A percentile compares a stretch with the other conserved stretches of the same genome.
Conservation (phyloP, 2,113 vertebrate species). For the Hippoglossus stenolepis region DNA sequence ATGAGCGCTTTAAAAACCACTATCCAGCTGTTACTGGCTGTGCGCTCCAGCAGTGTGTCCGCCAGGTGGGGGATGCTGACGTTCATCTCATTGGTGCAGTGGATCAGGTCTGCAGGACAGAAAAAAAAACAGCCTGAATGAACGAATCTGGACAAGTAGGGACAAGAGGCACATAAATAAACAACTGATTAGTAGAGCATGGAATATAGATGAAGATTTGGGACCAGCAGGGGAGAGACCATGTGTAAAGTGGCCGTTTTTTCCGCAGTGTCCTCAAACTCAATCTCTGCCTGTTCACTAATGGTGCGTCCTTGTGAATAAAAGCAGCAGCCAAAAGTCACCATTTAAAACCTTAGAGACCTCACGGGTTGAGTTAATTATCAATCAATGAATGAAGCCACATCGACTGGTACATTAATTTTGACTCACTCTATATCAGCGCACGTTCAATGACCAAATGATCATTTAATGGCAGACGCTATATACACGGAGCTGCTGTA, state of each 20-base stretch:
- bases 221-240: neutral
- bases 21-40: constrained; percentile 94
- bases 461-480: constrained; percentile 45
- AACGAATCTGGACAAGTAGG: neutral
- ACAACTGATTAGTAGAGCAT: neutral
- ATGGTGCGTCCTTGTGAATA: constrained; percentile 19
- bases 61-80: constrained; percentile 93
- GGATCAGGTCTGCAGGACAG: constrained; percentile 88
- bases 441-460: constrained; percentile 48
- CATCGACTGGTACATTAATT: constrained; percentile 46
- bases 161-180: neutral
- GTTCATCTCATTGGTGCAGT: constrained; percentile 95
- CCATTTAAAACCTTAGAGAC: constrained; percentile 34
- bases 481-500: constrained; percentile 15
- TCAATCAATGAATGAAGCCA: constrained; percentile 25
- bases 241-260: neutral
- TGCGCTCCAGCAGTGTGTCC: constrained; percentile 90
- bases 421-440: constrained; percentile 34
- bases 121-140: neutral
- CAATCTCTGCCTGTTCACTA: constrained; percentile 10
- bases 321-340: constrained; percentile 24
- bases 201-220: neutral
- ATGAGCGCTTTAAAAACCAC: constrained; percentile 98
- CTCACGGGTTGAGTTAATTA: neutral
- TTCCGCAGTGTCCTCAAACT: neutral